A percentile compares a stretch with the other conserved stretches of the same genome.
These are phyloP conservation scores for Callipepla californica DNA, from an alignment of 2,113 vertebrate species.

Conservation along the genomic window DNA sequence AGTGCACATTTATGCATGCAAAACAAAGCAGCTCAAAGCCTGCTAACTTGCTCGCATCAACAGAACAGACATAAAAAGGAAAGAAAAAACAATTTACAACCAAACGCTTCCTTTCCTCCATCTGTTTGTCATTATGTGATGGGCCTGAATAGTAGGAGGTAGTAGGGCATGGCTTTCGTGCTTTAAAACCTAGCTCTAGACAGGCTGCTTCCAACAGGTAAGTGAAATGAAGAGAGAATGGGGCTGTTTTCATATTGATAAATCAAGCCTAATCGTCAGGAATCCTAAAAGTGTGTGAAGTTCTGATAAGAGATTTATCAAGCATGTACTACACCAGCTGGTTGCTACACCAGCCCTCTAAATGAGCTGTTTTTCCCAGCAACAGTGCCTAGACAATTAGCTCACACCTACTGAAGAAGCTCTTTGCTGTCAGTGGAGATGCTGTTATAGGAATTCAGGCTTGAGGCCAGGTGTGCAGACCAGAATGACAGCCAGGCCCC, in stretches of 20 bases:
- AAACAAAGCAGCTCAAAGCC: not conserved
- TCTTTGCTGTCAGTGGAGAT: not conserved
- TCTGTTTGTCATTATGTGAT: not conserved
- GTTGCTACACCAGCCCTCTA: not conserved
- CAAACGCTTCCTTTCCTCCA: not conserved
- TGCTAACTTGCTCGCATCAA: not conserved
- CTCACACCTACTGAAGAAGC: not conserved
- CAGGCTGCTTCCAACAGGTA: conserved; percentile 19
- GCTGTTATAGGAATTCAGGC: not conserved
- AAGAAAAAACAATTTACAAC: not conserved
- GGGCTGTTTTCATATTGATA: not conserved
- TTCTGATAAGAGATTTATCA: conserved; percentile 52
- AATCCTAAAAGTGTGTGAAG: not conserved
- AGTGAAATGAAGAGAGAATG: not conserved
- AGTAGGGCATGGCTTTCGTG: not conserved
- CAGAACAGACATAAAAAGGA: not conserved
- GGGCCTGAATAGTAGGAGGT: not conserved
- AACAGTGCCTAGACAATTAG: not conserved
- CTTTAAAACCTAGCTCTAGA: not conserved
- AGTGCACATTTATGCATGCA: not conserved
- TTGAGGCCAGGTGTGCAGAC: not conserved
- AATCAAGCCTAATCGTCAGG: not conserved
- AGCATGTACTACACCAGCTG: not conserved
- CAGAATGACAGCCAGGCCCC: not conserved
- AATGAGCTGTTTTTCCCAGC: conserved; percentile 36